phyloP scores from a whole-genome alignment of 2,797 vertebrate species.

The Lithobates pipiens region DNA sequence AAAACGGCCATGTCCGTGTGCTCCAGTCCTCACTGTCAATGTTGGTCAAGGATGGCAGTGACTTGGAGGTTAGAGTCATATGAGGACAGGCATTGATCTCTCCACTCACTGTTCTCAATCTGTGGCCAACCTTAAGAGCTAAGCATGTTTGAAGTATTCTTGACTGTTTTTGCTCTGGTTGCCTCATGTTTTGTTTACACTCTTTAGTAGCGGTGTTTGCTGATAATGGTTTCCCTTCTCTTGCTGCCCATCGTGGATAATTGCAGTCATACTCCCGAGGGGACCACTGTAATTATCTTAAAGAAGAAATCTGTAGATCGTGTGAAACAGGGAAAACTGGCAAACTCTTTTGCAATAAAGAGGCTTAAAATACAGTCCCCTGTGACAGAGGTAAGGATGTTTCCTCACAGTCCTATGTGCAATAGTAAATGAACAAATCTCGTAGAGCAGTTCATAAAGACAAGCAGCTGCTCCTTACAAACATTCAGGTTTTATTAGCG shows the following conservation, averaged over 20 bases:
- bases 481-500: not conserved
- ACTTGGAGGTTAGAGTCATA: not conserved
- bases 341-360: constrained; percentile 38
- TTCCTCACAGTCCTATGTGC: not conserved
- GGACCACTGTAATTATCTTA: constrained; percentile 42
- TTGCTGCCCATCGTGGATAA: constrained; percentile 39
- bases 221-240: constrained; percentile 7
- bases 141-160: not conserved
- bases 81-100: not conserved
- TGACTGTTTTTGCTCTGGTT: not conserved
- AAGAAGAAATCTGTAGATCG: constrained; percentile 15
- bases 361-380: constrained; percentile 14
- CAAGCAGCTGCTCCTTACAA: not conserved
- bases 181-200: constrained; percentile 2
- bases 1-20: too few species aligned
- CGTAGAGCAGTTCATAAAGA: not conserved
- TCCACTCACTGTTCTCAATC: not conserved
- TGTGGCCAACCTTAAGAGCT: not conserved
- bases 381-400: not conserved
- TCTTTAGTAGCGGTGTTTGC: constrained; percentile 24
- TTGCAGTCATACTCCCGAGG: constrained; percentile 17
- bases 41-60: not conserved
- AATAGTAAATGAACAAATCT: not conserved
- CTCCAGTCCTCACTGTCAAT: not conserved
- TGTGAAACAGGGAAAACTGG: not conserved